Evolutionary conservation across 1,140 invertebrate genomes (phyloP).

Genomic region (Listronotus bonariensis): DNA sequence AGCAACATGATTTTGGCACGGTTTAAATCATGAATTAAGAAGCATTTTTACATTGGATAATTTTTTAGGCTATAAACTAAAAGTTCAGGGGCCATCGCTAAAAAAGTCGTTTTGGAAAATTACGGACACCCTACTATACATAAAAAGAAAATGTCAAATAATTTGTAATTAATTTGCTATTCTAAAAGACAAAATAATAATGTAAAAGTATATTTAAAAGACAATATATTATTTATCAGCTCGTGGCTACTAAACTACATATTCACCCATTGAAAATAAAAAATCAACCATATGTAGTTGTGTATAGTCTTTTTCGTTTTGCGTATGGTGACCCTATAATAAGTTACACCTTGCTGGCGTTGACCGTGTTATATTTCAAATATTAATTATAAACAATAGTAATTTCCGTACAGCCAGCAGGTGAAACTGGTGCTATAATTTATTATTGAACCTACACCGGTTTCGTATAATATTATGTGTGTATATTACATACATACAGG

Average conservation of each 20-base stretch:
- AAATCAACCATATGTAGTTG: not conserved
- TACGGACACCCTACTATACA: no score
- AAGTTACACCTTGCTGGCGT: slow-evolving; percentile 24
- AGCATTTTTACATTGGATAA: no score
- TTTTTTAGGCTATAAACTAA: no score
- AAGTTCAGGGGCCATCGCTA: no score
- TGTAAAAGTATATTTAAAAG: no score
- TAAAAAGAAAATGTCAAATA: no score
- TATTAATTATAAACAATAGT: slow-evolving; percentile 36
- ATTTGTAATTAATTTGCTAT: no score
- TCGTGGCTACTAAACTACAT: slow-evolving; percentile 3
- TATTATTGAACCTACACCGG: slow-evolving; percentile 30
- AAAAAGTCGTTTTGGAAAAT: no score
- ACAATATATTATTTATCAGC: no score
- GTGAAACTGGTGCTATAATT: slow-evolving; percentile 31
- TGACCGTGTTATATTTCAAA: slow-evolving; percentile 33
- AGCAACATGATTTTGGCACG: no score
- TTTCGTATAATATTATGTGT: slow-evolving; percentile 8
- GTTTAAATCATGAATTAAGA: no score
- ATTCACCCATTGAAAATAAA: slow-evolving; percentile 5
- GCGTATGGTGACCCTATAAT: slow-evolving; percentile 11
- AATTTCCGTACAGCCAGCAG: slow-evolving; percentile 33
- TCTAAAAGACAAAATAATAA: no score
- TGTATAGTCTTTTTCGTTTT: slow-evolving; percentile 5
- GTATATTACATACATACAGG: slow-evolving; percentile 16